Conservation (phyloP, 2,113 vertebrate species). For the Bujurquina vittata region DNA sequence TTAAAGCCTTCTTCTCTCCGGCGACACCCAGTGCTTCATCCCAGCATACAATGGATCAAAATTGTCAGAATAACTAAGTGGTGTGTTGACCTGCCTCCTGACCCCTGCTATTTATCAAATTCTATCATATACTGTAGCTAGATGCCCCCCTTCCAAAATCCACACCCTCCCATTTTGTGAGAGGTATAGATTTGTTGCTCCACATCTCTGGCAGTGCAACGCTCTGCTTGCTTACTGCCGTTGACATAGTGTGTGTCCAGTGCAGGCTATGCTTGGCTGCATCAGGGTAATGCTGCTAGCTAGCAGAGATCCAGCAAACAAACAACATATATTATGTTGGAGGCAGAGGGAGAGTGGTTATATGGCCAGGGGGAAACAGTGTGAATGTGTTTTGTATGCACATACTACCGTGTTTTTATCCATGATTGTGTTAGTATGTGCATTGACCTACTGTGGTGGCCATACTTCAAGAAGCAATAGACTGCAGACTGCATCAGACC, state of each 20-base stretch:
- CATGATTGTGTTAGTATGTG: constrained; percentile 25
- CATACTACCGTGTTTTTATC: constrained; percentile 18
- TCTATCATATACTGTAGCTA: constrained; percentile 36
- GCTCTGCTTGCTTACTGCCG: constrained; percentile 47
- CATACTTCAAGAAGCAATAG: constrained; percentile 5
- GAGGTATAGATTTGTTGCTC: constrained; percentile 64
- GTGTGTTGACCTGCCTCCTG: constrained; percentile 38
- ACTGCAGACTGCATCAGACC: constrained; percentile 19
- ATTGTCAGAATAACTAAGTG: constrained; percentile 59
- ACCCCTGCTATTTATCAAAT: constrained; percentile 64
- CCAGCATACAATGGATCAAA: constrained; percentile 48
- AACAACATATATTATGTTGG: constrained; percentile 53
- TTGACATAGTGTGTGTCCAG: constrained; percentile 64
- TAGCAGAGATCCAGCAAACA: constrained; percentile 47
- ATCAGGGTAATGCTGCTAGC: constrained; percentile 60
- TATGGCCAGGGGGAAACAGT: constrained; percentile 7
- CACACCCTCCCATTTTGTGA: constrained; percentile 35
- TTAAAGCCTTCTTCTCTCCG: neutral
- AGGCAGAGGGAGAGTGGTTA: constrained; percentile 19
- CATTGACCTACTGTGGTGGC: constrained; percentile 33
- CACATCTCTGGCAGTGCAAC: constrained; percentile 55
- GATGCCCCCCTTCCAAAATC: constrained; percentile 6
- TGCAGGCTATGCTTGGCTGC: constrained; percentile 53
- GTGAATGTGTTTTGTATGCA: constrained; percentile 22
- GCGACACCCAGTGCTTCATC: constrained; percentile 33